Conservation (phyloP, 2,888 invertebrate species). For the Pheosia gnoma region DNA sequence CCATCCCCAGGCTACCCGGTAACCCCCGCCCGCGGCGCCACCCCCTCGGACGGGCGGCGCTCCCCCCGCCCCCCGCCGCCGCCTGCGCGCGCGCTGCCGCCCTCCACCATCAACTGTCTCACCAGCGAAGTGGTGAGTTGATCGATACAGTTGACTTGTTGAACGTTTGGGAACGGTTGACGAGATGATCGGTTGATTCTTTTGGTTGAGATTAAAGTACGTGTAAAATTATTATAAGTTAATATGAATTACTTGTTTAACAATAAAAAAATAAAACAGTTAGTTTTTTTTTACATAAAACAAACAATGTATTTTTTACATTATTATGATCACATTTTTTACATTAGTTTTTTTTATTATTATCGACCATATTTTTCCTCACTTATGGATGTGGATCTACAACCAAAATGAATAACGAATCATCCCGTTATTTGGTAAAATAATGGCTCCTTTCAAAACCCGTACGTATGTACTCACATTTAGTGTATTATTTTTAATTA, state of each 20-base stretch:
- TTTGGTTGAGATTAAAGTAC: not conserved
- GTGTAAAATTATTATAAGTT: not conserved
- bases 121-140: slow-evolving; percentile 93
- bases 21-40: slow-evolving; percentile 74
- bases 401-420: not conserved
- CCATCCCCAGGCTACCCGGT: slow-evolving; percentile 70
- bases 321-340: no score
- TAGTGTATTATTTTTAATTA: not conserved
- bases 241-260: no score
- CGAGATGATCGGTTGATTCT: not conserved
- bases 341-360: no score
- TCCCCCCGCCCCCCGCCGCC: slow-evolving; percentile 76
- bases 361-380: no score
- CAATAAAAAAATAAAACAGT: no score
- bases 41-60: slow-evolving; percentile 64
- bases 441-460: slow-evolving; percentile 4
- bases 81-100: slow-evolving; percentile 66
- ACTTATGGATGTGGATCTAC: not conserved
- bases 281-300: no score
- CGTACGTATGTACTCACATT: not conserved
- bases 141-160: not conserved
- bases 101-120: slow-evolving; percentile 89
- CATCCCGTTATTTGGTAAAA: not conserved
- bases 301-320: no score
- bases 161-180: not conserved